Evolutionary conservation across 2,888 invertebrate species (phyloP), one percentile per base, ranked within the genome.

Genomic region (Opisthograptis luteolata): DNA sequence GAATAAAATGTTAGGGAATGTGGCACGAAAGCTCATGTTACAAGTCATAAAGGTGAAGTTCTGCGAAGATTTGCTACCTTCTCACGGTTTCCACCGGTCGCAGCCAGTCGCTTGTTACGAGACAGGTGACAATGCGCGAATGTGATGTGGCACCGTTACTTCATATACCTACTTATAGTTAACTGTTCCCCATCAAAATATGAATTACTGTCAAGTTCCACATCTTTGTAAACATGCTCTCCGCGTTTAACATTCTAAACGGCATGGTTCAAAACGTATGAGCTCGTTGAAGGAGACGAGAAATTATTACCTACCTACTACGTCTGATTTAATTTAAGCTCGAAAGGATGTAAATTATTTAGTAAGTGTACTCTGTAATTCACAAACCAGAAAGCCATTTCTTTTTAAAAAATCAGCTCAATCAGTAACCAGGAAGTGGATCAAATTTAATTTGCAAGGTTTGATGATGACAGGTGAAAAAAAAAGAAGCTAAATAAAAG

Each of bases 121-220:
- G 37, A 51, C 41, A 30, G 50, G 55, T 58, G 60, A 70, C 68
- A 72, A 70, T 65, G 63, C 62, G 63, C 53, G 57, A 70, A 72
- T 68, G 62, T 67, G 68, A 63, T 66, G 64, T 64, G 68, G 56
- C 68, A 76, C 81, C 78, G 81, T 73, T 80, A 79, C 41, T 48
- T 62, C 61, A 60, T 59, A 60, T 57, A 63, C n/a, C n/a, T n/a
- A n/a, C n/a, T n/a, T n/a, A n/a, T n/a, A 46, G 40, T 20, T 69
- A 76, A 76, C 70, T 68, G 70, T 69, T 60, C 62, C 56, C 58
- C 60, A 62, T 64, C 44, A 64, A 67, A 73, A 73, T 75, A 70
- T 62, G 70, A 70, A 73, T 75, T 74, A 70, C 67, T 66, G 44
- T 39, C 58, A 69, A 67, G 69, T 72, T 73, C n/a, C 70, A 70